Conservation (phyloP, 2,113 vertebrate species). For the Ibidorhyncha struthersii region DNA sequence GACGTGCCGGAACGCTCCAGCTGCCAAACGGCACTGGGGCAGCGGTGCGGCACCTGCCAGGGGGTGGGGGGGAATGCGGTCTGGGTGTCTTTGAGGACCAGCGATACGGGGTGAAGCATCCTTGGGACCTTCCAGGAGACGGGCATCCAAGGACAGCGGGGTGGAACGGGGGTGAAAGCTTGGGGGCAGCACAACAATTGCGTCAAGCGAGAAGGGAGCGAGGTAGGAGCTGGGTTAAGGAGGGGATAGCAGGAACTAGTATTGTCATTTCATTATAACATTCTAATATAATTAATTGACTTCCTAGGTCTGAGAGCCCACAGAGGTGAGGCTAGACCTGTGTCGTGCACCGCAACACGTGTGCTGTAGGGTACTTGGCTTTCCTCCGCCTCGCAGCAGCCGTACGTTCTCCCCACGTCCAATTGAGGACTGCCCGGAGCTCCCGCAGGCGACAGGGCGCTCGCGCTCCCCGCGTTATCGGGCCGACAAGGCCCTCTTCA, state of each 20-base stretch:
- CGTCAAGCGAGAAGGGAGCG: neutral
- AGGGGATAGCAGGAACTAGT: neutral
- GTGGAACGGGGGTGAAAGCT: neutral
- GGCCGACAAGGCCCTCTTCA: neutral
- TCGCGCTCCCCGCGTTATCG: neutral
- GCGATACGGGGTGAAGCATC: neutral
- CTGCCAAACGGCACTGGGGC: neutral
- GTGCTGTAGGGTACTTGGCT: neutral
- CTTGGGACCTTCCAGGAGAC: neutral
- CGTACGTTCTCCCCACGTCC: neutral
- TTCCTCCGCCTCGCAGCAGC: neutral
- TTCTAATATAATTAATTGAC: neutral
- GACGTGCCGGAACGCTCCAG: neutral
- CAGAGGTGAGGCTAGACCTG: neutral
- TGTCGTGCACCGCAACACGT: rapidly evolving
- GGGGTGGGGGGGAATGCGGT: neutral
- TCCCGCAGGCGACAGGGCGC: neutral
- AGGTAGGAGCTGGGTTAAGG: neutral
- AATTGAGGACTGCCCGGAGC: neutral
- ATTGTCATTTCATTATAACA: neutral
- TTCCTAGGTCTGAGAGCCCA: neutral
- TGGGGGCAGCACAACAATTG: neutral
- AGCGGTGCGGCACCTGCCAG: neutral
- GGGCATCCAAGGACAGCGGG: too few species aligned
- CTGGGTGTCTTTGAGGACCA: neutral